These are phyloP conservation scores for Sycophaga agraensis DNA, from an alignment of 1,140 invertebrate species.

Conservation along the genomic window DNA sequence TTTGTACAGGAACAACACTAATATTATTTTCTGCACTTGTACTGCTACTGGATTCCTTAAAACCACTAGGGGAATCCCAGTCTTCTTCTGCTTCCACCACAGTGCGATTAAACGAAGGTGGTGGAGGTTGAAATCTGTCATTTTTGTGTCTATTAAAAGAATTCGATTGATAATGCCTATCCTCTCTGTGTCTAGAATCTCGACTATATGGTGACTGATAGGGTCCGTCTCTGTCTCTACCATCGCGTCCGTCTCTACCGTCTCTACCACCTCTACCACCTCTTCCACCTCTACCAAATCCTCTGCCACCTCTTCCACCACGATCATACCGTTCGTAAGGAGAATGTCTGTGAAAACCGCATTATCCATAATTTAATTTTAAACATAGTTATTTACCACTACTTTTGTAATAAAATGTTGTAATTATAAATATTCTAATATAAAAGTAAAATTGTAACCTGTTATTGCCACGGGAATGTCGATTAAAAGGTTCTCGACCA, in stretches of 20 bases:
- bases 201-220: conserved; percentile 7
- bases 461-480: conserved; percentile 24
- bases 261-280: conserved; percentile 16
- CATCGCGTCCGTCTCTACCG: conserved; percentile 8
- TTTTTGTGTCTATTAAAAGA: conserved; percentile 3
- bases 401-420: too few species aligned
- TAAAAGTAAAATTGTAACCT: conserved; percentile 6
- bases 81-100: conserved; percentile 16
- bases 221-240: neutral
- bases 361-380: conserved; percentile 1
- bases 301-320: conserved; percentile 3
- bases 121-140: neutral
- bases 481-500: conserved; percentile 7
- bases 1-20: neutral
- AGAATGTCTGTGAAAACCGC: conserved; percentile 17
- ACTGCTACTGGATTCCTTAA: neutral
- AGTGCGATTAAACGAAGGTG: neutral
- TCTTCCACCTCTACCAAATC: conserved; percentile 4
- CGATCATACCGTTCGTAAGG: conserved; percentile 16
- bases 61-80: conserved; percentile 23
- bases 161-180: neutral
- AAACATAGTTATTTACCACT: too few species aligned
- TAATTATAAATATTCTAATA: too few species aligned
- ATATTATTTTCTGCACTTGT: neutral
- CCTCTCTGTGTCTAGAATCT: conserved; percentile 7